A percentile compares a stretch with the other conserved stretches of the same genome.
These are phyloP conservation scores for Ephydatia muelleri DNA, from an alignment of 37 sponge, comb jelly and placozoan species.

Conservation along the genomic window DNA sequence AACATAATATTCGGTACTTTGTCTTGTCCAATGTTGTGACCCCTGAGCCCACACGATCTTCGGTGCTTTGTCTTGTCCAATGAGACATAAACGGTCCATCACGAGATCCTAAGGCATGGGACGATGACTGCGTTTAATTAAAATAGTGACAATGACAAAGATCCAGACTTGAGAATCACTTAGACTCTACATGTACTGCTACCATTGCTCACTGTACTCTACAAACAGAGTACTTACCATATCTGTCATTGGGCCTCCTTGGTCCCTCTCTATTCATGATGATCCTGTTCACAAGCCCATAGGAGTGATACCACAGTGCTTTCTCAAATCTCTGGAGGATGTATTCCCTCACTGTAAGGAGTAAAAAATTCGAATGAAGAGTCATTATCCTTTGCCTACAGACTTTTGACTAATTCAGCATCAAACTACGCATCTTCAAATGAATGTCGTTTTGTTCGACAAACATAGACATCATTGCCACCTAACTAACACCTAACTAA, in stretches of 20 bases:
- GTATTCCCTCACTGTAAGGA: slow-evolving; percentile 55
- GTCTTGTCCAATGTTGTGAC: slow-evolving; percentile 37
- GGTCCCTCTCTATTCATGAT: not conserved
- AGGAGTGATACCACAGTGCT: slow-evolving; percentile 20
- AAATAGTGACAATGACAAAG: too few species aligned
- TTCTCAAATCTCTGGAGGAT: slow-evolving; percentile 48
- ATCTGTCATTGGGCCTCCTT: not conserved
- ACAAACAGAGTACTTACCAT: not conserved
- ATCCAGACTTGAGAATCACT: too few species aligned
- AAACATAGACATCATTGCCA: too few species aligned
- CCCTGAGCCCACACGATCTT: slow-evolving; percentile 39
- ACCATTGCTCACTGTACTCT: too few species aligned
- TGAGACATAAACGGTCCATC: slow-evolving; percentile 23
- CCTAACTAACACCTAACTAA: too few species aligned
- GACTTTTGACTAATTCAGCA: not conserved
- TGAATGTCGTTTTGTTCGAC: too few species aligned
- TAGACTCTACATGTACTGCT: too few species aligned
- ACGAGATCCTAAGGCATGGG: slow-evolving; percentile 11
- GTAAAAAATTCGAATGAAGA: not conserved
- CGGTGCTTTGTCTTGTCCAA: slow-evolving; percentile 27
- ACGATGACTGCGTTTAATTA: too few species aligned
- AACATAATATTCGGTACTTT: too few species aligned
- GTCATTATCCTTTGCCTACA: not conserved
- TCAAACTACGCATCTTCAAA: not conserved
- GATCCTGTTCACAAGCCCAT: slow-evolving; percentile 15